Evolutionary conservation across 2,797 vertebrate species (phyloP).

Genomic region (Scarus forsteni): DNA sequence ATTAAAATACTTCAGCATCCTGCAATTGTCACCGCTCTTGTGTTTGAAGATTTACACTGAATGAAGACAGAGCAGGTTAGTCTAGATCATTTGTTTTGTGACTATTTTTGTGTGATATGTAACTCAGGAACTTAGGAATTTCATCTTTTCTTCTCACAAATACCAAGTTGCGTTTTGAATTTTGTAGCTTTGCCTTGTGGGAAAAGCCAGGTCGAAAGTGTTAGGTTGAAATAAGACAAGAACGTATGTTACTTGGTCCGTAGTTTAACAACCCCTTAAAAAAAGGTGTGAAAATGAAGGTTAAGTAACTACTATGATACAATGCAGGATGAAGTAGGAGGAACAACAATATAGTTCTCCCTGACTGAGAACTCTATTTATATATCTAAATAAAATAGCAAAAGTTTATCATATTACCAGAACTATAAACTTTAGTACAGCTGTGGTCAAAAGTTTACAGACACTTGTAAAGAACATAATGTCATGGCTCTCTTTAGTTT

Average conservation of each 20-base stretch:
- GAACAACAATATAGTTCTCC: no score
- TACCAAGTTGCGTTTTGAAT: neutral
- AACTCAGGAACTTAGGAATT: conserved; percentile 10
- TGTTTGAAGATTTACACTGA: conserved; percentile 21
- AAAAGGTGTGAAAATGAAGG: neutral
- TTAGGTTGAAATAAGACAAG: neutral
- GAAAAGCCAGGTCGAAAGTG: neutral
- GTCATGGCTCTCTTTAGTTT: no score
- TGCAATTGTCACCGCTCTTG: conserved; percentile 43
- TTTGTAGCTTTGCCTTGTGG: neutral
- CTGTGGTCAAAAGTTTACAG: no score
- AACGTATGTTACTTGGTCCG: neutral
- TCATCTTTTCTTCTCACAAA: neutral
- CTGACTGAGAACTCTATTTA: no score
- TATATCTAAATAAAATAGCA: no score
- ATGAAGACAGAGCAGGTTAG: neutral
- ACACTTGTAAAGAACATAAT: no score
- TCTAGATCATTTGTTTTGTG: conserved; percentile 7
- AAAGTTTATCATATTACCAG: no score
- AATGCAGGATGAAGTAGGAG: no score
- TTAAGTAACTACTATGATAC: neutral
- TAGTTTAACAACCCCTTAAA: neutral
- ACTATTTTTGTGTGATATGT: conserved; percentile 15
- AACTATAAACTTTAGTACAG: no score
- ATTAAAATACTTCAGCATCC: conserved; percentile 48